These are phyloP conservation scores for Ptilonorhynchus violaceus DNA, from an alignment of 2,113 vertebrate species.

Conservation along the genomic window DNA sequence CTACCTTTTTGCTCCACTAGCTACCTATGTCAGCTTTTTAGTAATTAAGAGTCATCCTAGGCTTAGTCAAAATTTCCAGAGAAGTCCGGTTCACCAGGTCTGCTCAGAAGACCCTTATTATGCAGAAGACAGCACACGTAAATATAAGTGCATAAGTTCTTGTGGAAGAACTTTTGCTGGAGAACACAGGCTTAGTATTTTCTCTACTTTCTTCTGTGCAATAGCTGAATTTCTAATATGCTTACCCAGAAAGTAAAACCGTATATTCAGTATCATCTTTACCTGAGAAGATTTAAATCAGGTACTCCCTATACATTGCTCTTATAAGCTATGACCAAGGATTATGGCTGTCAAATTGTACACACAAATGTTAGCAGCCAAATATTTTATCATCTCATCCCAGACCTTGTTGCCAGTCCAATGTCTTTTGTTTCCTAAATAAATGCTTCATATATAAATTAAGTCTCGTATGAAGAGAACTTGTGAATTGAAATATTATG, in stretches of 20 bases:
- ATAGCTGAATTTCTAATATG: background rate
- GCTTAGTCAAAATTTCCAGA: background rate
- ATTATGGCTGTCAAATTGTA: background rate
- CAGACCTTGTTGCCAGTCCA: background rate
- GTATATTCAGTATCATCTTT: background rate
- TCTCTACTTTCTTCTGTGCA: background rate
- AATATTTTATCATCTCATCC: background rate
- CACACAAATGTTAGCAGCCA: background rate
- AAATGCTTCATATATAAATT: background rate
- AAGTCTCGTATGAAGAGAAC: background rate
- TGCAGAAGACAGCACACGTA: background rate
- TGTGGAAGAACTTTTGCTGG: background rate
- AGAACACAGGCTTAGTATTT: background rate
- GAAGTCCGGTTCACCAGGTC: background rate
- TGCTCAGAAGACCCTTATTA: background rate
- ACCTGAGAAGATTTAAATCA: background rate
- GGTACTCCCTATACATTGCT: background rate
- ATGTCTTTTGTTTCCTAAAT: background rate
- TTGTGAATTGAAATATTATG: background rate
- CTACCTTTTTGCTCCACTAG: background rate
- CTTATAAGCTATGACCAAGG: background rate
- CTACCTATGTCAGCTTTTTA: background rate
- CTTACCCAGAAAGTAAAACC: background rate
- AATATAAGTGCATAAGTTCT: background rate
- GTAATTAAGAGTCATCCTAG: background rate